Percentiles rank a stretch among this genome's conserved stretches.
Evolutionary conservation across 2,888 invertebrate genomes (phyloP).

Genomic region (Pediacus dermestoides): DNA sequence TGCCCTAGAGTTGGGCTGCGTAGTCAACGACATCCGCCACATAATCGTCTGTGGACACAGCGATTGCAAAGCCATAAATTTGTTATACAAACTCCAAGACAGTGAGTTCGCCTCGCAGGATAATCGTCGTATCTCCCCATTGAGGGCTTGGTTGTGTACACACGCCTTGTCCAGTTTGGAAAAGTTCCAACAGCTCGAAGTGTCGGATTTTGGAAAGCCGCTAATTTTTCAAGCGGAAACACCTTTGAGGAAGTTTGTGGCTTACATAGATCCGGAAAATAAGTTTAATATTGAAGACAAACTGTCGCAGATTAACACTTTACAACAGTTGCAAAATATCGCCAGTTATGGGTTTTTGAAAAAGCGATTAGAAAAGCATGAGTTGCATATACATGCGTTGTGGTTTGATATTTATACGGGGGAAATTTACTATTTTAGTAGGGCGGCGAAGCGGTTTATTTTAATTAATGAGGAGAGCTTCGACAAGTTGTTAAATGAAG

Average conservation of each 20-base stretch:
- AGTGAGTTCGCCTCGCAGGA: constrained; percentile 71
- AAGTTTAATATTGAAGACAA: constrained; percentile 87
- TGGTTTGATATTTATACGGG: constrained; percentile 99
- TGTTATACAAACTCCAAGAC: constrained; percentile 78
- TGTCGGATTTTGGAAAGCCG: constrained; percentile 63
- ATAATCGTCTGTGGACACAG: constrained; percentile 97
- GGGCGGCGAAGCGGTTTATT: constrained; percentile 79
- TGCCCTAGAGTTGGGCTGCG: constrained; percentile 90
- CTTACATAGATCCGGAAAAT: constrained; percentile 91
- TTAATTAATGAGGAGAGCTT: constrained; percentile 81
- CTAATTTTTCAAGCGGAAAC: constrained; percentile 84
- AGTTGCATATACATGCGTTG: constrained; percentile 86
- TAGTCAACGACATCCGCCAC: constrained; percentile 85
- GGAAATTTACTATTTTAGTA: constrained; percentile 91
- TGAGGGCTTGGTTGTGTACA: constrained; percentile 87
- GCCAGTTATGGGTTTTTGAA: constrained; percentile 90
- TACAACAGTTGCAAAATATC: constrained; percentile 89
- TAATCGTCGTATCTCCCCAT: constrained; percentile 78
- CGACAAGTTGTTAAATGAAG: constrained; percentile 70
- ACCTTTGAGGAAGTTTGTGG: constrained; percentile 81
- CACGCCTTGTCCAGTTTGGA: constrained; percentile 79
- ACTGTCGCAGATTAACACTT: constrained; percentile 89
- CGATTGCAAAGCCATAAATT: constrained; percentile 97
- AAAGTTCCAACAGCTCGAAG: constrained; percentile 73
- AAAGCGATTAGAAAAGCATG: constrained; percentile 72